Evolutionary conservation across 2,888 invertebrate species (phyloP).

Genomic region (Coremacera marginata): DNA sequence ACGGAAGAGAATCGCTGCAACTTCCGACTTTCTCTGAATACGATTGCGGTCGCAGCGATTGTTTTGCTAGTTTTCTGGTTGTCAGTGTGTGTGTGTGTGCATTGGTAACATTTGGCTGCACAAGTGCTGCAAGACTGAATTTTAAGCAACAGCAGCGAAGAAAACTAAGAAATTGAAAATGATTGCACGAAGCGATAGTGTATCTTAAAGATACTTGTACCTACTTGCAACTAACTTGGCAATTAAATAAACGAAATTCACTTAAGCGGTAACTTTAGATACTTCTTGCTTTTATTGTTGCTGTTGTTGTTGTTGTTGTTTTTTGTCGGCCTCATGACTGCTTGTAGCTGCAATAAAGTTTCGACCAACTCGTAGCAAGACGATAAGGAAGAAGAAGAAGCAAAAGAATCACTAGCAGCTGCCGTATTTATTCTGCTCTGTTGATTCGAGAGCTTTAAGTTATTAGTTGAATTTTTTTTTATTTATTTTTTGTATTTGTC

Average conservation of each 20-base stretch:
- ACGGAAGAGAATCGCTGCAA: constrained; percentile 34
- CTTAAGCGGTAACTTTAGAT: constrained; percentile 17
- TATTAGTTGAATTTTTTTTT: not conserved
- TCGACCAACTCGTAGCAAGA: not conserved
- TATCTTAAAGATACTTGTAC: constrained; percentile 25
- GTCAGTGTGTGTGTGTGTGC: not conserved
- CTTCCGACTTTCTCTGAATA: constrained; percentile 38
- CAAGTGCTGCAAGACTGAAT: not conserved
- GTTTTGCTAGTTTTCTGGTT: not conserved
- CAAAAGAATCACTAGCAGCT: not conserved
- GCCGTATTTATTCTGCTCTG: not conserved
- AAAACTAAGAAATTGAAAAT: constrained; percentile 5
- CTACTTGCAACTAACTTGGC: constrained; percentile 14
- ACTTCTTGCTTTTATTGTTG: not conserved
- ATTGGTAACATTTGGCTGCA: constrained; percentile 26
- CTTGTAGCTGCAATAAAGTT: not conserved
- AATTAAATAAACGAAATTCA: constrained; percentile 41
- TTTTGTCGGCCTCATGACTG: not conserved
- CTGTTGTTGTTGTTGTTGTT: not conserved
- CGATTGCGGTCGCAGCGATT: constrained; percentile 22
- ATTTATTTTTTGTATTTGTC: not conserved
- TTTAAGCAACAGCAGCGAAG: not conserved
- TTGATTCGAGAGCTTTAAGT: not conserved
- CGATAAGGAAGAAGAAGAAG: not conserved
- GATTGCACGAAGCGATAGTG: constrained; percentile 30